Evolutionary conservation across 2,888 invertebrate species (phyloP).

Genomic region (Syrphus vitripennis): DNA sequence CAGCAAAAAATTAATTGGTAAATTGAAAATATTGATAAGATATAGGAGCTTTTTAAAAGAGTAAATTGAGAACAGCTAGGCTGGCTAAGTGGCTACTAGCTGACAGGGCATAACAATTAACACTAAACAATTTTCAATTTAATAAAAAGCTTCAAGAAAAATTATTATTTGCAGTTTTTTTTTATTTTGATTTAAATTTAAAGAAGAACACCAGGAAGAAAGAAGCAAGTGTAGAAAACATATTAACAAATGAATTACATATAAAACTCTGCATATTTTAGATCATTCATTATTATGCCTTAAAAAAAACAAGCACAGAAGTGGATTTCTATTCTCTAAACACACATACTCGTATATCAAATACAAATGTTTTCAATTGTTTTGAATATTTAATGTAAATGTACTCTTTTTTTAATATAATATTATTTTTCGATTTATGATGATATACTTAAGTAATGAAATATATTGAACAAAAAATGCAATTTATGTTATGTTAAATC

Average conservation of each 20-base stretch:
- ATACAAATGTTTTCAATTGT: not conserved
- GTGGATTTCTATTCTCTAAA: not conserved
- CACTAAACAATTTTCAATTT: not conserved
- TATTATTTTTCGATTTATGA: too few relatives aligned
- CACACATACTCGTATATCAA: not conserved
- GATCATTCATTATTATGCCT: not conserved
- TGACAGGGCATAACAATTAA: slow-evolving; percentile 12
- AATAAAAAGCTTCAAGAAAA: not conserved
- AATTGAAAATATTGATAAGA: slow-evolving; percentile 26
- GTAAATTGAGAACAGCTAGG: not conserved
- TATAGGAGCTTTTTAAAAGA: not conserved
- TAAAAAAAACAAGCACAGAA: not conserved
- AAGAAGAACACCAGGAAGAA: not conserved
- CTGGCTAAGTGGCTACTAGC: slow-evolving; percentile 4
- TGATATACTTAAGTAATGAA: too few relatives aligned
- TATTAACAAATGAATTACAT: not conserved
- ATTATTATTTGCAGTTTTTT: not conserved
- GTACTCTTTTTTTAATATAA: not conserved
- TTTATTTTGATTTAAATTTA: not conserved
- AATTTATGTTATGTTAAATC: not conserved
- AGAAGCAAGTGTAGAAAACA: slow-evolving; percentile 10
- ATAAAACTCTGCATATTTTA: not conserved
- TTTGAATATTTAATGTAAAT: not conserved
- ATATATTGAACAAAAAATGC: not conserved
- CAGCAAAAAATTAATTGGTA: slow-evolving; percentile 27